Conservation (phyloP, 2,113 vertebrate genomes). For the Tachysurus fulvidraco region DNA sequence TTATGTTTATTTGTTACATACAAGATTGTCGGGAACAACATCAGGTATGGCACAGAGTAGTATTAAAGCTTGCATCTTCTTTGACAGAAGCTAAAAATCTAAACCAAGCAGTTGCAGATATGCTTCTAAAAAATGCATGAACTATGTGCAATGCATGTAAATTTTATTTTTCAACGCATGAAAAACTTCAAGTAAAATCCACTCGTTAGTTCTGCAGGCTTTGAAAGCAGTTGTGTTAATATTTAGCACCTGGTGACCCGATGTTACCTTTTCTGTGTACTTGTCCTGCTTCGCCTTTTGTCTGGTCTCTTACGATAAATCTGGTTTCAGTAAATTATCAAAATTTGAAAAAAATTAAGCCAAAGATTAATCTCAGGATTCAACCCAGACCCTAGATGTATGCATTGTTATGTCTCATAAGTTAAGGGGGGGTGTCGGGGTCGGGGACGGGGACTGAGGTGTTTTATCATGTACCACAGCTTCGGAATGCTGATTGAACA, state of each 20-base stretch:
- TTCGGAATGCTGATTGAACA: conserved; percentile 50
- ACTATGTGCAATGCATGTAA: not conserved
- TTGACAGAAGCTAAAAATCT: not conserved
- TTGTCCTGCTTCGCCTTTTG: not conserved
- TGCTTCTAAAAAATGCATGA: not conserved
- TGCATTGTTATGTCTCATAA: not conserved
- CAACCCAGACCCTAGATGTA: not conserved
- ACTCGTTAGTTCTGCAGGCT: not conserved
- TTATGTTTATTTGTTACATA: not conserved
- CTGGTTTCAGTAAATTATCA: not conserved
- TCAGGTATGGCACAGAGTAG: not conserved
- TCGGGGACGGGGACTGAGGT: not conserved
- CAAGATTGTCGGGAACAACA: not conserved
- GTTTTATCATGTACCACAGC: not conserved
- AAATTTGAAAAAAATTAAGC: not conserved
- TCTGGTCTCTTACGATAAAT: not conserved
- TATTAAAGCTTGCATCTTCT: not conserved
- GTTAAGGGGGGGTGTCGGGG: not conserved
- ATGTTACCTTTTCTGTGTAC: not conserved
- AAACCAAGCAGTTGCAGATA: not conserved
- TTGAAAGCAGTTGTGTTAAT: not conserved
- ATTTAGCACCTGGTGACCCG: not conserved
- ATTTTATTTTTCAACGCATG: not conserved
- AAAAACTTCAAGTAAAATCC: not conserved
- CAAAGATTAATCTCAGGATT: not conserved